These are phyloP conservation scores for Sinocyclocheilus maitianheensis DNA, from an alignment of 2,113 vertebrate species.

Conservation along the genomic window DNA sequence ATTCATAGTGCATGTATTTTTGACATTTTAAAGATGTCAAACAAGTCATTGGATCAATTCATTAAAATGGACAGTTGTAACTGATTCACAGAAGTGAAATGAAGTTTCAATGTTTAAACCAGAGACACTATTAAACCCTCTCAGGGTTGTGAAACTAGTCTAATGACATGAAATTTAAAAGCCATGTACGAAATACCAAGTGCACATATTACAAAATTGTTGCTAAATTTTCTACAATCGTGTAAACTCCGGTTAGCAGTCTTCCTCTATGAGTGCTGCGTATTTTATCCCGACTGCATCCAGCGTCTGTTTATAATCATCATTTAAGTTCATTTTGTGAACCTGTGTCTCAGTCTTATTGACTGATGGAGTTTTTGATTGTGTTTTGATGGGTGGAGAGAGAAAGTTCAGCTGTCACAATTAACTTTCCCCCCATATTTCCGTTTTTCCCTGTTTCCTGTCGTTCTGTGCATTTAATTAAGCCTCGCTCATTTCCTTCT, in stretches of 20 bases:
- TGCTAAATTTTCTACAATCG: neutral
- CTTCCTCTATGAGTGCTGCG: neutral
- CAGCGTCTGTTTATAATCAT: neutral
- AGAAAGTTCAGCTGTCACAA: conserved; percentile 70
- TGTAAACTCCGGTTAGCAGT: neutral
- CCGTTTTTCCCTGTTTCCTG: conserved; percentile 47
- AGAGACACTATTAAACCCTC: neutral
- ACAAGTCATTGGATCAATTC: neutral
- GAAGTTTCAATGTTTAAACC: neutral
- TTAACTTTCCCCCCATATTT: conserved; percentile 47
- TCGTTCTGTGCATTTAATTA: conserved; percentile 70
- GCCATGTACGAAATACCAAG: neutral
- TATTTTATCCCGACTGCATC: neutral
- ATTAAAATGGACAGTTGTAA: neutral
- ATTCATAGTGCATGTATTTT: neutral
- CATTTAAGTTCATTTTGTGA: neutral
- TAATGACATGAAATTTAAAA: neutral
- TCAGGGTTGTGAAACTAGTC: neutral
- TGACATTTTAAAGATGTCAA: neutral
- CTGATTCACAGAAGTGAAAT: neutral
- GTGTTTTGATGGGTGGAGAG: conserved; percentile 56
- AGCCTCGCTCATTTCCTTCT: conserved; percentile 71
- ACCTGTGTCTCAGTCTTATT: neutral
- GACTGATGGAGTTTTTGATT: conserved; percentile 41
- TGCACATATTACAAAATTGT: neutral